Conservation (phyloP, 2,888 invertebrate species). For the Drosophila parthenogenetica region DNA sequence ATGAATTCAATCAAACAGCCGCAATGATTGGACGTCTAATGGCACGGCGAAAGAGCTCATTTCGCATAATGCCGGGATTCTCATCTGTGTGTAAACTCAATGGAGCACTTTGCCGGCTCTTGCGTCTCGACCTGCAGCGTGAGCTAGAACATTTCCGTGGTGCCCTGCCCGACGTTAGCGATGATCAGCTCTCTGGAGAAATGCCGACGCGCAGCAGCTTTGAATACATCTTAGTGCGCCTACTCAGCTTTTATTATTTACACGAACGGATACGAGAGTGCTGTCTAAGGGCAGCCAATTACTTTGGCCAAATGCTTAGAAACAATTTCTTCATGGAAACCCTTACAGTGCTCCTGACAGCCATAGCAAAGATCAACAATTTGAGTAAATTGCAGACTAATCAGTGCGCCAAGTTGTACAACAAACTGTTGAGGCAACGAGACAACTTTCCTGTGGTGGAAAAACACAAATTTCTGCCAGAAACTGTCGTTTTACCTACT, state of each 20-base stretch:
- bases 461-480: conserved; percentile 58
- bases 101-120: conserved; percentile 78
- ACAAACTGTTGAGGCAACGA: conserved; percentile 54
- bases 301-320: conserved; percentile 76
- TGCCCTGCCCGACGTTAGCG: conserved; percentile 75
- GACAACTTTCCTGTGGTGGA: conserved; percentile 69
- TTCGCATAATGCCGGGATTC: conserved; percentile 81
- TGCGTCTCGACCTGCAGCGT: conserved; percentile 76
- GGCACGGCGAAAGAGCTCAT: conserved; percentile 83
- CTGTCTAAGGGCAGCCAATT: conserved; percentile 73
- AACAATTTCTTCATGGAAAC: conserved; percentile 82
- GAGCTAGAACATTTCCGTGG: conserved; percentile 76
- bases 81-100: conserved; percentile 81
- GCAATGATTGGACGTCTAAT: conserved; percentile 82
- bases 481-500: conserved; percentile 55
- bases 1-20: conserved; percentile 75
- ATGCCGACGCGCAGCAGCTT: conserved; percentile 79
- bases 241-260: conserved; percentile 74
- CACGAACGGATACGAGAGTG: conserved; percentile 76
- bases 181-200: conserved; percentile 49
- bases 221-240: conserved; percentile 76
- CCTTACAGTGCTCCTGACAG: conserved; percentile 76
- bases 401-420: conserved; percentile 69
- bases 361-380: conserved; percentile 75
- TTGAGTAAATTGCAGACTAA: conserved; percentile 63